Evolutionary conservation across 2,888 invertebrate species (phyloP).

Genomic region (Pimpla rufipes): DNA sequence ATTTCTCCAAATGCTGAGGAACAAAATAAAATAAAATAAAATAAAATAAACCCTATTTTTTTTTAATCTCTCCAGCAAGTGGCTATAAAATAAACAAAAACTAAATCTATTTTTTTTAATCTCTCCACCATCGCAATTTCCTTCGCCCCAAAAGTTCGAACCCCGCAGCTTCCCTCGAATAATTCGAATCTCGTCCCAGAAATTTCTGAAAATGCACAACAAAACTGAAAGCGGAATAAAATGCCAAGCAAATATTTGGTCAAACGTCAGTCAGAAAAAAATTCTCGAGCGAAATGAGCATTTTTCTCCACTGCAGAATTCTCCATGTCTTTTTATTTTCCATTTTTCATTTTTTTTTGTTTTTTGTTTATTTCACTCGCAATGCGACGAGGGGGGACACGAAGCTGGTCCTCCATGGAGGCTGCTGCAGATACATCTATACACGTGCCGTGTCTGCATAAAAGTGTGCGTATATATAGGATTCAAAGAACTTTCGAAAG

Average conservation of each 20-base stretch:
- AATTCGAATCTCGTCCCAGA: neutral
- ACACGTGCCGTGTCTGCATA: conserved; percentile 14
- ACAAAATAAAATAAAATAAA: too few relatives aligned
- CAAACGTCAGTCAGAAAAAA: neutral
- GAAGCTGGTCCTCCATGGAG: conserved; percentile 27
- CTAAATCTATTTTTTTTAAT: too few relatives aligned
- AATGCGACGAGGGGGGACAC: neutral
- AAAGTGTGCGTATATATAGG: conserved; percentile 33
- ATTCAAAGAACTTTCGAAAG: conserved; percentile 62
- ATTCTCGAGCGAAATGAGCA: neutral
- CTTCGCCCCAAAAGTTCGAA: too few relatives aligned
- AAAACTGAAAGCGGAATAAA: too few relatives aligned
- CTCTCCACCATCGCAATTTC: too few relatives aligned
- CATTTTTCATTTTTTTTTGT: conserved; percentile 14
- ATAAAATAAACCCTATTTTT: too few relatives aligned
- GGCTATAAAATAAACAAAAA: too few relatives aligned
- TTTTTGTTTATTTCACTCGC: neutral
- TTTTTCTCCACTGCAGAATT: conserved; percentile 22
- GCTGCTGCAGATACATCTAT: conserved; percentile 25
- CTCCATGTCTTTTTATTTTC: neutral
- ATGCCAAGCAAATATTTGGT: conserved; percentile 10
- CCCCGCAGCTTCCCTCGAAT: too few relatives aligned
- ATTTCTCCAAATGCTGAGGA: too few relatives aligned
- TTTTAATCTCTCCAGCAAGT: too few relatives aligned
- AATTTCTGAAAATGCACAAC: neutral